A percentile compares a stretch with the other conserved stretches of the same genome.
phyloP scores from a whole-genome alignment of 2,888 invertebrate genomes.

The Lepetodrilus schrolli region DNA sequence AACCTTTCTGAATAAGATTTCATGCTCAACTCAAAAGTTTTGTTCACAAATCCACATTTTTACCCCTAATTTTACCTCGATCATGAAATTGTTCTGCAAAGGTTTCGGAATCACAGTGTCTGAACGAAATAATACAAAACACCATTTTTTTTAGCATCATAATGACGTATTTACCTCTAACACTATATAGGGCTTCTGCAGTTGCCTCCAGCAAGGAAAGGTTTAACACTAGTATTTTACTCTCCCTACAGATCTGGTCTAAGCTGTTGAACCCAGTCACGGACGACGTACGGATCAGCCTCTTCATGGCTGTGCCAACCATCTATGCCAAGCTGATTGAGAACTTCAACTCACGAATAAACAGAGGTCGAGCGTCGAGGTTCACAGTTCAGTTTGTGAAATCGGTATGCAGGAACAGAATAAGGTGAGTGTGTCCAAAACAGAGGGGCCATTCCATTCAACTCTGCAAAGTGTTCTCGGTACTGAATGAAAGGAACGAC shows the following conservation, averaged over 20 bases:
- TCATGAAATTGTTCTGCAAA: too few relatives aligned
- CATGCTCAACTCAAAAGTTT: too few relatives aligned
- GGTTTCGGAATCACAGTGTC: too few relatives aligned
- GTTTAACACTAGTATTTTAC: not conserved
- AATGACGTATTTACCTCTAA: not conserved
- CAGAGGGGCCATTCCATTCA: too few relatives aligned
- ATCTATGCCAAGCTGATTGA: constrained; percentile 87
- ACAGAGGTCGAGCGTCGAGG: constrained; percentile 63
- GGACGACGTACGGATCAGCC: constrained; percentile 80
- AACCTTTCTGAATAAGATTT: too few relatives aligned
- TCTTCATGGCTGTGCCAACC: constrained; percentile 93
- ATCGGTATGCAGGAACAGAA: constrained; percentile 77
- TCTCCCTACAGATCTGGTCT: constrained; percentile 69
- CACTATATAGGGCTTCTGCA: not conserved
- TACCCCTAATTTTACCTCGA: too few relatives aligned
- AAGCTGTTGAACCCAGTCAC: constrained; percentile 57
- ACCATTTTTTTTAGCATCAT: not conserved
- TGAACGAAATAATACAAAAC: too few relatives aligned
- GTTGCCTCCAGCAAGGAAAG: too few relatives aligned
- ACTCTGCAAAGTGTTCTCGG: too few relatives aligned
- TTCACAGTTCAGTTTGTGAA: constrained; percentile 80
- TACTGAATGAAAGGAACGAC: too few relatives aligned
- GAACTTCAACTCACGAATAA: constrained; percentile 78
- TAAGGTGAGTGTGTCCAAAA: too few relatives aligned
- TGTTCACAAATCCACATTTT: too few relatives aligned